A percentile compares a stretch with the other conserved stretches of the same genome.
These are phyloP conservation scores for Cochlearius cochlearius DNA, from an alignment of 2,113 vertebrate species.

Conservation along the genomic window DNA sequence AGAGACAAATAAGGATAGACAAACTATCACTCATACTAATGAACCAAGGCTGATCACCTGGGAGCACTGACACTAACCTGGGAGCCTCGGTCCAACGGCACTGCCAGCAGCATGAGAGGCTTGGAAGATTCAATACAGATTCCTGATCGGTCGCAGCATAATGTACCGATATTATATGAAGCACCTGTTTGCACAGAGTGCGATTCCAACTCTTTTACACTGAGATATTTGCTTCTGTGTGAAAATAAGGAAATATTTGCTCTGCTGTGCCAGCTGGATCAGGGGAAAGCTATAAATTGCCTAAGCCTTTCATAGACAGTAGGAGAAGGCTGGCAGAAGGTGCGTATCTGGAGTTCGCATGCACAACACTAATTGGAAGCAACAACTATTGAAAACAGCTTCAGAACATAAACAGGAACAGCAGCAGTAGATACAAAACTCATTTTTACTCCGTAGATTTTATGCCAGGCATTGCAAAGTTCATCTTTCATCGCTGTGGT, in stretches of 20 bases:
- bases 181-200: background rate
- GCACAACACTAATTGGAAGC: background rate
- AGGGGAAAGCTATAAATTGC: background rate
- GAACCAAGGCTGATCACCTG: background rate
- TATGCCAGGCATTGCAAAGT: background rate
- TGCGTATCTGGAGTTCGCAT: background rate
- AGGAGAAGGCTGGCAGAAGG: constrained; percentile 34
- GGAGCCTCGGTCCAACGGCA: background rate
- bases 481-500: background rate
- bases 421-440: background rate
- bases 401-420: background rate
- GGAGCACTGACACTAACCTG: background rate
- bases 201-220: background rate
- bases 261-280: constrained; percentile 32
- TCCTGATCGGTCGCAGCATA: background rate
- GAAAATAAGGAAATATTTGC: constrained; percentile 58
- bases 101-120: background rate
- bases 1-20: background rate
- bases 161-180: background rate
- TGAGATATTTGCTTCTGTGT: constrained; percentile 20
- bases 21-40: background rate
- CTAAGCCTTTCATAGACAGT: background rate
- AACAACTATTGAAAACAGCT: background rate
- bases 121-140: background rate
- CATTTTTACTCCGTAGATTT: background rate